Conservation (phyloP, 2,797 vertebrate genomes). For the Hippoglossus hippoglossus region DNA sequence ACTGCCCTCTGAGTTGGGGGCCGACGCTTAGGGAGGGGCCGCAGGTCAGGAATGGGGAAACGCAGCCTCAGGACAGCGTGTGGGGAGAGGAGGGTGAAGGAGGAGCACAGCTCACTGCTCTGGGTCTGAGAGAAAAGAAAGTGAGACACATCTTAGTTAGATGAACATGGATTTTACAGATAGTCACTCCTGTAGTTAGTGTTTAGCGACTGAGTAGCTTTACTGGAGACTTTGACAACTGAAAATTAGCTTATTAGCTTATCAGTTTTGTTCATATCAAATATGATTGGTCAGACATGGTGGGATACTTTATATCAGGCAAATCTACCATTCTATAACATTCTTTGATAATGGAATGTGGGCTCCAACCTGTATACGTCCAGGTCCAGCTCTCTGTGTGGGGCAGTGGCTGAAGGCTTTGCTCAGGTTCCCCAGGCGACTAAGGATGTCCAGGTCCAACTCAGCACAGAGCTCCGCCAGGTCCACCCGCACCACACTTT, state of each 20-base stretch:
- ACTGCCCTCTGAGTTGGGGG: conserved; percentile 83
- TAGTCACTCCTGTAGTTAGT: not conserved
- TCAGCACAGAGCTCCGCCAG: conserved; percentile 87
- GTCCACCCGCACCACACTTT: conserved; percentile 85
- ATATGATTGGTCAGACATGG: too few species aligned
- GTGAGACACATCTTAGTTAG: conserved; percentile 8
- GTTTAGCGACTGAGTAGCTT: not conserved
- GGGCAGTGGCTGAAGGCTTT: conserved; percentile 80
- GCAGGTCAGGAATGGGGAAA: conserved; percentile 91
- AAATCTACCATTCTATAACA: not conserved
- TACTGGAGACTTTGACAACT: not conserved
- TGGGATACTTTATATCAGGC: too few species aligned
- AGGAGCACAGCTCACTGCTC: conserved; percentile 77
- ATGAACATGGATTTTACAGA: conserved; percentile 10
- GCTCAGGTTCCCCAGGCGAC: conserved; percentile 84
- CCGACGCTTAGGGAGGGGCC: conserved; percentile 81
- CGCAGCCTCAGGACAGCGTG: conserved; percentile 85
- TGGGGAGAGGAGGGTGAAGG: conserved; percentile 86
- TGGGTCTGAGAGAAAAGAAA: conserved; percentile 61
- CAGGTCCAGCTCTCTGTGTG: conserved; percentile 56
- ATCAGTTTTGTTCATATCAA: too few species aligned
- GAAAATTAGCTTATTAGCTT: too few species aligned
- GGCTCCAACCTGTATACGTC: conserved; percentile 69
- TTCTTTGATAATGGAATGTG: not conserved
- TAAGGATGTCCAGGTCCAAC: conserved; percentile 89